These are phyloP conservation scores for Junonia oenone DNA, from an alignment of 2,888 invertebrate species.

Conservation along the genomic window DNA sequence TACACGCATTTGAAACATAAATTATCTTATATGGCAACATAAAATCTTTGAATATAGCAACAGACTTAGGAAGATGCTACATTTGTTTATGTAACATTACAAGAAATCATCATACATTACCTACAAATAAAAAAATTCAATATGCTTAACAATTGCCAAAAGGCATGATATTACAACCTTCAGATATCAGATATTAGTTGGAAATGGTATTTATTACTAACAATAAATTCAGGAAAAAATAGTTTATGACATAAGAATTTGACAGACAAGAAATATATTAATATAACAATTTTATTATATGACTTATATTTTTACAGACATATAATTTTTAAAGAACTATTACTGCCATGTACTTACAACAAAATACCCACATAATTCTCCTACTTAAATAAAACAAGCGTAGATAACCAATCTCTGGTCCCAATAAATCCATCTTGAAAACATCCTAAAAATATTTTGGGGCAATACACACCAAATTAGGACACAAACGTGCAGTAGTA, in stretches of 20 bases:
- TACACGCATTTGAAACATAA: conserved; percentile 2
- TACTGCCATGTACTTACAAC: neutral
- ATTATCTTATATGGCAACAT: conserved; percentile 11
- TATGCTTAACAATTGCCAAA: neutral
- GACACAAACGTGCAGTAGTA: neutral
- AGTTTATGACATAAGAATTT: neutral
- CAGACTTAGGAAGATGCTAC: neutral
- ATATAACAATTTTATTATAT: neutral
- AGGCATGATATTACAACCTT: neutral
- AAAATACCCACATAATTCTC: neutral
- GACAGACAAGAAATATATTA: neutral
- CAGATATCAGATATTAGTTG: neutral
- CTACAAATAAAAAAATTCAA: neutral
- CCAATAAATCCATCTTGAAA: neutral
- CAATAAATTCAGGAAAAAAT: neutral
- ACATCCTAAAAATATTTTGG: neutral
- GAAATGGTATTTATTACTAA: neutral
- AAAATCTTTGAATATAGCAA: conserved; percentile 6
- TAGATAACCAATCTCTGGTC: conserved; percentile 1
- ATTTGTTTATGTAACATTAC: neutral
- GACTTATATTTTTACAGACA: neutral
- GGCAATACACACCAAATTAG: neutral
- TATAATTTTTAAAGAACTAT: too few relatives aligned
- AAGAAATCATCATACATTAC: neutral
- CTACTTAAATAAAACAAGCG: neutral